Conservation (phyloP, 2,888 invertebrate genomes). For the Ophion obscuratus region DNA sequence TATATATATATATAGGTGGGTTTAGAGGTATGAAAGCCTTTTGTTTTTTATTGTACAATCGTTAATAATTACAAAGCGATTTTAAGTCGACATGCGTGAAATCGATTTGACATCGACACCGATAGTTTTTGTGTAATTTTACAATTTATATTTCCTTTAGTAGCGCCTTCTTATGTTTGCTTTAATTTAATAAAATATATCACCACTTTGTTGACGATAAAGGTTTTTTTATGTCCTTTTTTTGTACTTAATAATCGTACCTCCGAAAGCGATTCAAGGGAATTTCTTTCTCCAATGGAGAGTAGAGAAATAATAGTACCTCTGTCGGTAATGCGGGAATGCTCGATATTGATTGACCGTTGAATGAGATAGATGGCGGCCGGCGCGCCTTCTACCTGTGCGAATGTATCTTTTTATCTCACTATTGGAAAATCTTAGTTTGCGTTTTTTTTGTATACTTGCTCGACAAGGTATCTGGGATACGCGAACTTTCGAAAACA, state of each 20-base stretch:
- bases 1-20: slow-evolving; percentile 25
- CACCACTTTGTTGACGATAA: slow-evolving; percentile 74
- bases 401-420: no score
- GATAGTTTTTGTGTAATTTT: slow-evolving; percentile 76
- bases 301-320: background rate
- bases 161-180: slow-evolving; percentile 23
- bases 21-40: slow-evolving; percentile 41
- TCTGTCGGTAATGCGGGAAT: slow-evolving; percentile 16
- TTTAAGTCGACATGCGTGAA: background rate
- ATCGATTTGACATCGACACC: slow-evolving; percentile 73
- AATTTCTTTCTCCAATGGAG: no score
- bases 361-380: background rate
- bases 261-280: no score
- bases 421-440: no score
- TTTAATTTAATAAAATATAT: slow-evolving; percentile 80
- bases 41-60: slow-evolving; percentile 25
- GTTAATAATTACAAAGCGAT: slow-evolving; percentile 9
- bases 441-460: no score
- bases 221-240: slow-evolving; percentile 19
- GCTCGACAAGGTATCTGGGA: no score
- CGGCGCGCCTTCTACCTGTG: background rate
- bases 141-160: slow-evolving; percentile 2
- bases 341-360: background rate
- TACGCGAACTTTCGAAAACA: no score
- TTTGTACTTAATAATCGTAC: background rate